phyloP scores from a whole-genome alignment of 2,113 vertebrate species.

The Lepidothrix coronata region DNA sequence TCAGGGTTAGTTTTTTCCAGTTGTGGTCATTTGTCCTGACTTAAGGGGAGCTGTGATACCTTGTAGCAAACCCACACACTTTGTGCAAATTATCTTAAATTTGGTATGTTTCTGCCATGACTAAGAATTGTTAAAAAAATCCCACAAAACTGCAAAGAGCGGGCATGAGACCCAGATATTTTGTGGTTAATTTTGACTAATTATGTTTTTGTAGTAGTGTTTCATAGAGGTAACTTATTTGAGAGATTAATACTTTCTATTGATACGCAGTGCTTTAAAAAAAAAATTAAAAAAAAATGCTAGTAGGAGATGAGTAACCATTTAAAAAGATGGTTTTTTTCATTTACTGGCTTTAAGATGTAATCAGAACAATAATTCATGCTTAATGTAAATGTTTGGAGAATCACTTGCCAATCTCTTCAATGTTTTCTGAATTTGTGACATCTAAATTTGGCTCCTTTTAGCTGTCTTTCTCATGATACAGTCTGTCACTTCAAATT shows the following conservation, averaged over 20 bases:
- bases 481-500: slow-evolving; percentile 77
- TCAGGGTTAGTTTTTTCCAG: neutral
- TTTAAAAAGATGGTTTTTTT: neutral
- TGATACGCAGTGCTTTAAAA: neutral
- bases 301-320: neutral
- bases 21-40: neutral
- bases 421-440: slow-evolving; percentile 66
- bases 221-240: neutral
- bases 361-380: slow-evolving; percentile 28
- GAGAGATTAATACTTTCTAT: neutral
- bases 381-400: slow-evolving; percentile 32
- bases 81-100: neutral
- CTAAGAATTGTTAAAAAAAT: neutral
- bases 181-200: neutral
- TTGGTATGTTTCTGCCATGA: neutral
- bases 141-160: neutral
- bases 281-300: neutral
- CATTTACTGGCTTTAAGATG: neutral
- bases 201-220: neutral
- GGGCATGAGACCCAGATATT: neutral
- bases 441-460: slow-evolving; percentile 48
- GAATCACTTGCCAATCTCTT: slow-evolving; percentile 70
- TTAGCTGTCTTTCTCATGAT: slow-evolving; percentile 30
- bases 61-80: neutral
- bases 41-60: neutral